Conservation (phyloP, 2,113 vertebrate species). For the Salvelinus fontinalis region DNA sequence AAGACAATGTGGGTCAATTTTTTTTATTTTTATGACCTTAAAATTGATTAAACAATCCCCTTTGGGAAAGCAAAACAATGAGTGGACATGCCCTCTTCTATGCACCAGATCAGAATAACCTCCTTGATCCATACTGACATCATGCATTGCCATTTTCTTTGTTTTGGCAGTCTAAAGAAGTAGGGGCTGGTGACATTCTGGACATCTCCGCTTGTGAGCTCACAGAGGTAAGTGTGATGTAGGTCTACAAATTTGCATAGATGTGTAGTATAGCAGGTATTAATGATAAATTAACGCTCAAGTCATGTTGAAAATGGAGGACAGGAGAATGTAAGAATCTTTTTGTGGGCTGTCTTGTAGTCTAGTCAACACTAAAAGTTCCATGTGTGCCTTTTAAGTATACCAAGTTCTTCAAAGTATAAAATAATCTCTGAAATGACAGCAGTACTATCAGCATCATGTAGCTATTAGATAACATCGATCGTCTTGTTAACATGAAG, state of each 20-base stretch:
- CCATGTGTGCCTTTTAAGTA: neutral
- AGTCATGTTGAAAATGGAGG: neutral
- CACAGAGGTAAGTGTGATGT: conserved; percentile 79
- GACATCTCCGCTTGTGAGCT: conserved; percentile 93
- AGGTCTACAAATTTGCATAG: neutral
- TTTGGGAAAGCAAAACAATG: too few relatives aligned
- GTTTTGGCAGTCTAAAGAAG: conserved; percentile 85
- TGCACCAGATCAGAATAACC: too few relatives aligned
- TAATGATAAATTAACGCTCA: neutral
- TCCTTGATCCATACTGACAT: neutral
- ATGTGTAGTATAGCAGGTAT: neutral
- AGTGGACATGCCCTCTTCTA: too few relatives aligned
- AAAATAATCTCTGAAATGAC: too few relatives aligned
- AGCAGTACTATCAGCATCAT: too few relatives aligned
- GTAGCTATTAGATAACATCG: neutral
- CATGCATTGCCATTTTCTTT: conserved; percentile 18
- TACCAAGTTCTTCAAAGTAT: too few relatives aligned
- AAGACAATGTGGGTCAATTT: neutral
- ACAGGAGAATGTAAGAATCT: neutral
- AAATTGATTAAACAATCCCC: too few relatives aligned
- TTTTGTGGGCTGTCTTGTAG: too few relatives aligned
- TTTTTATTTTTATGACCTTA: neutral
- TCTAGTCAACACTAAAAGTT: neutral
- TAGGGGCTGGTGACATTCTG: conserved; percentile 89
- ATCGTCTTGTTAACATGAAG: neutral